These are phyloP conservation scores for Promerops cafer DNA, from an alignment of 2,113 vertebrate species.

Conservation along the genomic window DNA sequence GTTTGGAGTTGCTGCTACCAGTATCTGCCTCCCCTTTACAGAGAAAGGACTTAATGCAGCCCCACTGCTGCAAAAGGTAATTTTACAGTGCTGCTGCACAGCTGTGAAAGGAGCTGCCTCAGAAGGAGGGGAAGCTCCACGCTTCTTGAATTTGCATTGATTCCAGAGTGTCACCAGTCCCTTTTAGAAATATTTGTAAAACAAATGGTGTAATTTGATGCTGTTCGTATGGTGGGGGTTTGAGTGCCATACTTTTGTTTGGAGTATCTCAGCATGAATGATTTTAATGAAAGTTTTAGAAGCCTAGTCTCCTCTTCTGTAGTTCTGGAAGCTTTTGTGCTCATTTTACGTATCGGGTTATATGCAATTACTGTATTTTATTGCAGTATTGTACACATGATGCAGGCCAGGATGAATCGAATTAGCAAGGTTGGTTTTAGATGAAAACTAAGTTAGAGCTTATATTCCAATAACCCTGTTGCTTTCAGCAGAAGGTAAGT, in stretches of 20 bases:
- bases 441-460: background rate
- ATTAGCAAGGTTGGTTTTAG: background rate
- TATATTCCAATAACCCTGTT: background rate
- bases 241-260: background rate
- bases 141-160: background rate
- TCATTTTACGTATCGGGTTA: background rate
- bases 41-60: background rate
- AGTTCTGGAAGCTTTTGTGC: background rate
- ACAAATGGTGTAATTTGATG: background rate
- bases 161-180: background rate
- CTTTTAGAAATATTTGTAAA: background rate
- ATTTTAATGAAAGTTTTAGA: background rate
- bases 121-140: background rate
- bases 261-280: background rate
- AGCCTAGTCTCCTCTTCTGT: background rate
- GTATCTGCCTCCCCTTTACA: background rate
- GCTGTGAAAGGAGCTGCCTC: background rate
- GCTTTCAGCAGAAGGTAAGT: background rate
- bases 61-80: background rate
- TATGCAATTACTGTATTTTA: background rate
- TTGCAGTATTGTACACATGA: background rate
- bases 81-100: background rate
- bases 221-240: background rate
- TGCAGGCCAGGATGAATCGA: background rate
- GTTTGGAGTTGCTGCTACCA: background rate